Evolutionary conservation across 2,888 invertebrate species (phyloP).

Genomic region (Pammene aurita): DNA sequence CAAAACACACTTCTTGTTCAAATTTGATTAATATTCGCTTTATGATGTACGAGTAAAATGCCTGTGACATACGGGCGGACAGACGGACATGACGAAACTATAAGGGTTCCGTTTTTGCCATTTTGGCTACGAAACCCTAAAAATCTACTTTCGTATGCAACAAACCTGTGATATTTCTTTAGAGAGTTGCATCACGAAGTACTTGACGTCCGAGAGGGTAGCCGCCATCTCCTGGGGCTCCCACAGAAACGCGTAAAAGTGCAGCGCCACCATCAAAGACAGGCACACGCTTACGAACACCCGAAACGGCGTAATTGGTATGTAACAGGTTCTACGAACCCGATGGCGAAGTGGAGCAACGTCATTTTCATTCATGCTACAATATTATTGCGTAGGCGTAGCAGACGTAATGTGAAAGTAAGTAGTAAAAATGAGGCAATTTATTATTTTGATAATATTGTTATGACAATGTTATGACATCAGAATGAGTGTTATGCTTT

Average conservation of each 20-base stretch:
- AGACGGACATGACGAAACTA: too few relatives aligned
- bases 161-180: constrained; percentile 70
- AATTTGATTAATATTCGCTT: too few relatives aligned
- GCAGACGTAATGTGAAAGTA: neutral
- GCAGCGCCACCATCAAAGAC: constrained; percentile 65
- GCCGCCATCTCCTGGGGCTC: constrained; percentile 59
- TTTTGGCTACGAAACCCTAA: too few relatives aligned
- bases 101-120: too few relatives aligned
- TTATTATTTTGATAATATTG: too few relatives aligned
- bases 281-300: constrained; percentile 67
- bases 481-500: too few relatives aligned
- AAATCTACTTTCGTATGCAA: too few relatives aligned
- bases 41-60: too few relatives aligned
- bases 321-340: neutral
- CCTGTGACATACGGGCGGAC: too few relatives aligned
- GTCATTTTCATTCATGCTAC: neutral
- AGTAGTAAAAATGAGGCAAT: too few relatives aligned
- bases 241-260: constrained; percentile 66
- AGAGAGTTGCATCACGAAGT: constrained; percentile 70
- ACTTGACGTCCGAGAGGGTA: constrained; percentile 68
- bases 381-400: neutral
- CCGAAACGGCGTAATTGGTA: constrained; percentile 51
- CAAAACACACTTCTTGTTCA: too few relatives aligned
- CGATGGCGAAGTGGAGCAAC: neutral
- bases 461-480: too few relatives aligned